These are phyloP conservation scores for Brotula barbata DNA, from an alignment of 2,797 vertebrate genomes.

Conservation along the genomic window DNA sequence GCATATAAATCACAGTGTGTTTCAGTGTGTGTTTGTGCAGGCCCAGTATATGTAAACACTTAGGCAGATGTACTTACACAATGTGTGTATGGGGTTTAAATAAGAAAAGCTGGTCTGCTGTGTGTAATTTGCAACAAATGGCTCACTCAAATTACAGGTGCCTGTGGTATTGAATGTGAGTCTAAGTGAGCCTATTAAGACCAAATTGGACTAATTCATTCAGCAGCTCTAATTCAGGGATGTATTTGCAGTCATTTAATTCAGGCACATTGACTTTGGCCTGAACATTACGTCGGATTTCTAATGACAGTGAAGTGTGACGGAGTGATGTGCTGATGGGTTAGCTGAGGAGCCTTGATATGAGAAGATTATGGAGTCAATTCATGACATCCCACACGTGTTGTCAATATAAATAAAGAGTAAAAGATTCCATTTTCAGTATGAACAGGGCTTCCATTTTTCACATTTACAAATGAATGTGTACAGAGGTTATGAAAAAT, in stretches of 20 bases:
- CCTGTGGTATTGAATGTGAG: slow-evolving; percentile 52
- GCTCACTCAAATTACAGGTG: slow-evolving; percentile 66
- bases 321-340: slow-evolving; percentile 1
- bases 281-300: not conserved
- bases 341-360: too few species aligned
- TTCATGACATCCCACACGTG: too few species aligned
- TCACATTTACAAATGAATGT: too few species aligned
- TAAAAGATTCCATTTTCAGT: too few species aligned
- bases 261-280: not conserved
- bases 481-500: too few species aligned
- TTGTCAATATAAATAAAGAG: too few species aligned
- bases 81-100: slow-evolving; percentile 34
- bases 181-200: slow-evolving; percentile 65
- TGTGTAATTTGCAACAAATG: slow-evolving; percentile 65
- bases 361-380: too few species aligned
- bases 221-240: slow-evolving; percentile 56
- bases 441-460: too few species aligned
- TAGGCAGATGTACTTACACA: slow-evolving; percentile 16
- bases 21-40: not conserved
- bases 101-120: slow-evolving; percentile 44
- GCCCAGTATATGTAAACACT: not conserved
- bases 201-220: slow-evolving; percentile 70
- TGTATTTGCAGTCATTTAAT: slow-evolving; percentile 22
- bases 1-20: not conserved
- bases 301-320: not conserved